Percentiles rank a stretch among this genome's conserved stretches.
Evolutionary conservation across 2,113 vertebrate species (phyloP).

Genomic region (Mesembrinibis cayennensis): DNA sequence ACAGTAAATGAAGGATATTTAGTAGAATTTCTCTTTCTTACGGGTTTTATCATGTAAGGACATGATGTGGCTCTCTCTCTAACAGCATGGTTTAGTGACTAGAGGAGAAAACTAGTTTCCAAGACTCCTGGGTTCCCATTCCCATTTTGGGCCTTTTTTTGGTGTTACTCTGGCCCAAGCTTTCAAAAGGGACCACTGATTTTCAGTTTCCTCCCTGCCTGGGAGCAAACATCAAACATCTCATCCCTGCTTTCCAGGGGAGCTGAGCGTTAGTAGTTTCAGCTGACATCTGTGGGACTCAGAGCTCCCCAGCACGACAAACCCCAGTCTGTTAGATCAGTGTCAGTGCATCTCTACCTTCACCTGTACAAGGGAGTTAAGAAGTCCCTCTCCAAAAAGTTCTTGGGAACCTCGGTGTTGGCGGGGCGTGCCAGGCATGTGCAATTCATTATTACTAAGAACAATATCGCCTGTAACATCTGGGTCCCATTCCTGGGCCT

Average conservation of each 20-base stretch:
- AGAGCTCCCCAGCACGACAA: neutral
- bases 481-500: neutral
- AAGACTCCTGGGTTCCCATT: neutral
- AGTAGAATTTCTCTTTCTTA: neutral
- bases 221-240: neutral
- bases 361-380: neutral
- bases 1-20: neutral
- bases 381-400: neutral
- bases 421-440: neutral
- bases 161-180: neutral
- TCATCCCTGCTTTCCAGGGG: neutral
- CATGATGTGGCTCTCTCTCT: neutral
- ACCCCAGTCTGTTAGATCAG: neutral
- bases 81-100: neutral
- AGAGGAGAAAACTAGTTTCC: neutral
- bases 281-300: neutral
- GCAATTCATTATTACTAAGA: neutral
- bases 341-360: neutral
- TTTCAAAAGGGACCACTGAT: neutral
- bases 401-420: neutral
- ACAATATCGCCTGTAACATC: slow-evolving; percentile 11
- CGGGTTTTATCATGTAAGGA: neutral
- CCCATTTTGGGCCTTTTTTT: neutral
- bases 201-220: neutral
- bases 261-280: neutral